Conservation (phyloP, 2,888 invertebrate species). For the Folsomia candida region DNA sequence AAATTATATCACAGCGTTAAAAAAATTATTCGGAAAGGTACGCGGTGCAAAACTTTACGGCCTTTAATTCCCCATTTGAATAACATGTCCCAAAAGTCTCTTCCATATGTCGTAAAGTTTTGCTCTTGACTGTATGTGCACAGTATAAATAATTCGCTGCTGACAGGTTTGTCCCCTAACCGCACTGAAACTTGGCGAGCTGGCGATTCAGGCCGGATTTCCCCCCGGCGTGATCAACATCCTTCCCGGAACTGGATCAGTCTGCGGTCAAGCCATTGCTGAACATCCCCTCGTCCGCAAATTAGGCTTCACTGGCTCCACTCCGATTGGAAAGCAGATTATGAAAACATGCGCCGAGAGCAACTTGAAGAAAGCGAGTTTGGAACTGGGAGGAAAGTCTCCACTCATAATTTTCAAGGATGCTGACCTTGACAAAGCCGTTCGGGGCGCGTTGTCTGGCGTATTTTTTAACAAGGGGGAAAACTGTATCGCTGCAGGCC, state of each 20-base stretch:
- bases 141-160: no score
- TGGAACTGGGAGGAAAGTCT: conserved; percentile 94
- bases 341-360: conserved; percentile 86
- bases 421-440: conserved; percentile 89
- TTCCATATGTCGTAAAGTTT: no score
- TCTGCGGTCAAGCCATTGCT: conserved; percentile 81
- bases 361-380: conserved; percentile 90
- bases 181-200: conserved; percentile 91
- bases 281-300: conserved; percentile 83
- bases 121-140: no score
- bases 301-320: conserved; percentile 94
- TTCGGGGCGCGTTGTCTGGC: conserved; percentile 84
- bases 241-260: conserved; percentile 76
- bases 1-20: no score
- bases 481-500: conserved; percentile 95
- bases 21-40: no score
- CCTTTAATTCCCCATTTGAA: no score
- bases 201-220: conserved; percentile 84
- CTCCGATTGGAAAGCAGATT: conserved; percentile 83
- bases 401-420: conserved; percentile 91
- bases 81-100: no score
- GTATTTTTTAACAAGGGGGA: conserved; percentile 99
- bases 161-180: conserved; percentile 84
- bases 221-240: conserved; percentile 94
- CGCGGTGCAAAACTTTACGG: no score